These are phyloP conservation scores for Sebastes itinus DNA, from an alignment of 2,797 vertebrate genomes.

Conservation along the genomic window DNA sequence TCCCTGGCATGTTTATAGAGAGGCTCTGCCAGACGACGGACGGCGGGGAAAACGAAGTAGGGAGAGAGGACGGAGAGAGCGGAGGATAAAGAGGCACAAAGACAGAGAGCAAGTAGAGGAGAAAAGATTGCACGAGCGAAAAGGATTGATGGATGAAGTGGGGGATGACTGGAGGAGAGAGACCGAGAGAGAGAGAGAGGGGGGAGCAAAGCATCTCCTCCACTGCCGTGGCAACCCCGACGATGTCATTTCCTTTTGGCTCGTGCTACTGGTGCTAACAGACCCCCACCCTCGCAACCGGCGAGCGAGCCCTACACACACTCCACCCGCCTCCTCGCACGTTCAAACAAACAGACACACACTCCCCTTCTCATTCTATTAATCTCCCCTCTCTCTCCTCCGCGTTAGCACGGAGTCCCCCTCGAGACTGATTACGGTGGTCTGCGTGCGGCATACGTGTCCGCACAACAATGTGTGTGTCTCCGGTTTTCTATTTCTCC, in stretches of 20 bases:
- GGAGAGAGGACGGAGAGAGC: background rate
- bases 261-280: conserved; percentile 33
- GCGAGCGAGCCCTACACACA: conserved; percentile 2
- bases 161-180: conserved; percentile 34
- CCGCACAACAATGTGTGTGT: background rate
- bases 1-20: conserved; percentile 68
- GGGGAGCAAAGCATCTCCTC: conserved; percentile 19
- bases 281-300: background rate
- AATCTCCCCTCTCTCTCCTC: conserved; percentile 50
- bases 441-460: conserved; percentile 9
- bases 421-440: conserved; percentile 54
- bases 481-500: background rate
- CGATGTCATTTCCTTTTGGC: conserved; percentile 62
- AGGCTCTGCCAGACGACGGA: conserved; percentile 37
- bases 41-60: background rate
- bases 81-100: conserved; percentile 34
- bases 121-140: conserved; percentile 7
- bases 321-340: background rate
- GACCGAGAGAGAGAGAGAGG: too few species aligned
- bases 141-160: conserved; percentile 51
- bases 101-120: conserved; percentile 11
- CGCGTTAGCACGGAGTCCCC: conserved; percentile 33
- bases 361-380: conserved; percentile 56
- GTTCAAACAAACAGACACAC: conserved; percentile 39
- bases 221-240: conserved; percentile 45